phyloP scores from a whole-genome alignment of 2,113 vertebrate genomes.

The Pungitius pungitius region DNA sequence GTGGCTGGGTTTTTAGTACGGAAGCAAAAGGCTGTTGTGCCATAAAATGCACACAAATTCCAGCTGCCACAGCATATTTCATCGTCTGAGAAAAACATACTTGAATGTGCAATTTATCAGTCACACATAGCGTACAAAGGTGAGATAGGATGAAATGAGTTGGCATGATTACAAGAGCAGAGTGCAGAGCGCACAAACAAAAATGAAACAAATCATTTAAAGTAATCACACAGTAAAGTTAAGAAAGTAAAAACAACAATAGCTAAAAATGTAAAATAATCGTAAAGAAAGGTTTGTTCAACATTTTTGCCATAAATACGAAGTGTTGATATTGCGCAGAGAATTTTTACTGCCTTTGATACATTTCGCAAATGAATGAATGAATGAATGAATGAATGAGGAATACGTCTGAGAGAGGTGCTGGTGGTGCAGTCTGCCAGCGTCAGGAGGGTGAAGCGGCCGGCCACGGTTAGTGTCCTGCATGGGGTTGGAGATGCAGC shows the following conservation, averaged over 20 bases:
- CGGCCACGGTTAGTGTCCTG: background rate
- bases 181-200: background rate
- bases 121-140: background rate
- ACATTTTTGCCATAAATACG: background rate
- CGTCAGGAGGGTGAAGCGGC: background rate
- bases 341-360: background rate
- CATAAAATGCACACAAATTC: constrained; percentile 33
- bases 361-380: background rate
- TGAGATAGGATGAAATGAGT: background rate
- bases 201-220: background rate
- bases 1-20: constrained; percentile 28
- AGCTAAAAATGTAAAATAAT: no score
- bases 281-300: background rate
- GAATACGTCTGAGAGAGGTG: background rate
- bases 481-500: background rate
- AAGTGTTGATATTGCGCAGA: no score
- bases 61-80: constrained; percentile 22
- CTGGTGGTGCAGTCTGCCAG: background rate
- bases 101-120: background rate
- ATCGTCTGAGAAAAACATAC: constrained; percentile 20
- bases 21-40: constrained; percentile 34
- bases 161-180: background rate
- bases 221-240: background rate
- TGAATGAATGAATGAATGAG: background rate
- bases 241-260: background rate